Evolutionary conservation across 2,113 vertebrate species (phyloP).

Genomic region (Erythrocercus mccallii): DNA sequence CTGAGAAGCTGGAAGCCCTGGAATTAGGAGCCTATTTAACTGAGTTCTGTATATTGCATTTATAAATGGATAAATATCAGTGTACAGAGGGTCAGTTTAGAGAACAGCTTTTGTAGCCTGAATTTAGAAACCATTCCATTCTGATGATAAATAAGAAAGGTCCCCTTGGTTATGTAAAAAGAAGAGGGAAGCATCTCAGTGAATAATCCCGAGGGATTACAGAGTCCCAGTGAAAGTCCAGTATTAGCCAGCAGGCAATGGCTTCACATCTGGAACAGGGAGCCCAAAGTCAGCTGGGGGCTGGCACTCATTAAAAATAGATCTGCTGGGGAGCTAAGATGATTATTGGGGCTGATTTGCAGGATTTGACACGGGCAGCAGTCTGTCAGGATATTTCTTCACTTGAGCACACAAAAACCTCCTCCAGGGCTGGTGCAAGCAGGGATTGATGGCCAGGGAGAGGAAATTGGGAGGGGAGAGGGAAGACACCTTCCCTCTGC

Average conservation of each 20-base stretch:
- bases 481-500: background rate
- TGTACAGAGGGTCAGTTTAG: background rate
- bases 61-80: background rate
- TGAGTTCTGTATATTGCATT: background rate
- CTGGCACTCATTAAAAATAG: conserved; percentile 54
- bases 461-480: background rate
- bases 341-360: conserved; percentile 49
- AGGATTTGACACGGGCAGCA: conserved; percentile 38
- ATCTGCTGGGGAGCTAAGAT: conserved; percentile 47
- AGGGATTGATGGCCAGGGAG: background rate
- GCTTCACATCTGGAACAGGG: conserved; percentile 6
- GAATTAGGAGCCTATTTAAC: background rate
- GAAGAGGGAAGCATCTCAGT: background rate
- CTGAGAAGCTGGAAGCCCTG: background rate
- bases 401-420: background rate
- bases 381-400: conserved; percentile 37
- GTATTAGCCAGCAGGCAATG: conserved; percentile 37
- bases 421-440: background rate
- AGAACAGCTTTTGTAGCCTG: background rate
- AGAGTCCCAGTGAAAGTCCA: background rate
- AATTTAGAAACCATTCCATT: background rate
- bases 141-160: background rate
- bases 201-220: conserved; percentile 37
- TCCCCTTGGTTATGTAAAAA: conserved; percentile 36
- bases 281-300: background rate